A percentile compares a stretch with the other conserved stretches of the same genome.
phyloP scores from a whole-genome alignment of 2,888 invertebrate species.

The Caenorhabditis sp. region DNA sequence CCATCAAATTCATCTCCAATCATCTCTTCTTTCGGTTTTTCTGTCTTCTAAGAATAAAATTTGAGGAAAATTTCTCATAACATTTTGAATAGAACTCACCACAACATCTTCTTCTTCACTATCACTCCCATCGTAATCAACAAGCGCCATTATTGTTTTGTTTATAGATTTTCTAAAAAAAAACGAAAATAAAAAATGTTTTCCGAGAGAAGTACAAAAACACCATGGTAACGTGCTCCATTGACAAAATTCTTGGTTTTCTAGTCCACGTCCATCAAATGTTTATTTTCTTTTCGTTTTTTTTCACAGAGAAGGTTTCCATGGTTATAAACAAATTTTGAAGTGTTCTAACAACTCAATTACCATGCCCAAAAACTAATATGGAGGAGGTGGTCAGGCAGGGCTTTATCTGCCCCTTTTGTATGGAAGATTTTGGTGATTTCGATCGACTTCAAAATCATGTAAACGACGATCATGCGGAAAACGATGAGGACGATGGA shows the following conservation, averaged over 20 bases:
- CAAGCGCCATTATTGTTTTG: constrained; percentile 21
- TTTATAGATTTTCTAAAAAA: constrained; percentile 1
- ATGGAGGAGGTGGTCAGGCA: constrained; percentile 74
- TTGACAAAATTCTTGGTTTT: constrained; percentile 6
- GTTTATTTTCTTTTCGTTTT: neutral
- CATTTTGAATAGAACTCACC: neutral
- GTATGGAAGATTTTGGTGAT: constrained; percentile 87
- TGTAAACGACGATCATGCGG: constrained; percentile 83
- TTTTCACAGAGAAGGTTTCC: neutral
- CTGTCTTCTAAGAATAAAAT: neutral
- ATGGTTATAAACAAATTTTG: neutral
- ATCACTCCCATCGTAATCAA: constrained; percentile 39
- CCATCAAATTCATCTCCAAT: constrained; percentile 1
- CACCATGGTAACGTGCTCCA: constrained; percentile 15
- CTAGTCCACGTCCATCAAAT: neutral
- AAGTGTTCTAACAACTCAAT: neutral
- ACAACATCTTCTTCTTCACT: constrained; percentile 9
- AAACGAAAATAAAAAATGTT: neutral
- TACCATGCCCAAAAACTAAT: neutral
- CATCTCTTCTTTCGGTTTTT: neutral
- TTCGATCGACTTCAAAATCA: constrained; percentile 84
- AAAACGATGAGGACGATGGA: constrained; percentile 71
- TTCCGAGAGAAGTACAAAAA: neutral
- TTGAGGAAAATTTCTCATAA: neutral
- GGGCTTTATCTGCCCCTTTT: constrained; percentile 94